Evolutionary conservation across 1,140 invertebrate species (phyloP).

Genomic region (Theocolax elegans): DNA sequence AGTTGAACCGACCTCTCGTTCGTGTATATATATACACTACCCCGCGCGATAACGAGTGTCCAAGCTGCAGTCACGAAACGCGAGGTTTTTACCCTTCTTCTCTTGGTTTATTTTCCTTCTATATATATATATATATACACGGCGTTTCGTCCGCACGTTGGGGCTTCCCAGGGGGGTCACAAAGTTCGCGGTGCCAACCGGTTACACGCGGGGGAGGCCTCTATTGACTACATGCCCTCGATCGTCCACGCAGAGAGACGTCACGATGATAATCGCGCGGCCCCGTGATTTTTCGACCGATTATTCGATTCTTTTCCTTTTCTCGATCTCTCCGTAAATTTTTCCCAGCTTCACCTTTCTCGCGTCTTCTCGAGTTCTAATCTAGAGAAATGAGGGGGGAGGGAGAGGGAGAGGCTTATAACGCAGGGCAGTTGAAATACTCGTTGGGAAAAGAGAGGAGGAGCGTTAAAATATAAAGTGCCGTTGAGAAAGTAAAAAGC

Average conservation of each 20-base stretch:
- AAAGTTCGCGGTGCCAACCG: slow-evolving; percentile 46
- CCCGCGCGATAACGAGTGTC: slow-evolving; percentile 43
- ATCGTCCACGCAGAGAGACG: neutral
- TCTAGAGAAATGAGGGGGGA: slow-evolving; percentile 9
- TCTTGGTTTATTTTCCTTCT: slow-evolving; percentile 15
- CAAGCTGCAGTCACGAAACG: slow-evolving; percentile 38
- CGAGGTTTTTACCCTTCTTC: neutral
- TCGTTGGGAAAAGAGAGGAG: neutral
- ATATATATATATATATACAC: neutral
- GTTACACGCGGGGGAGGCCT: slow-evolving; percentile 37
- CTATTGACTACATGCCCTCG: slow-evolving; percentile 42
- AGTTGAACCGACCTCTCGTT: too few species aligned
- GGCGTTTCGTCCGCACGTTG: neutral
- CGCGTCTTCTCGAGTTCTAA: slow-evolving; percentile 16
- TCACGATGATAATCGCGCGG: neutral
- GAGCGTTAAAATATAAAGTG: slow-evolving; percentile 9
- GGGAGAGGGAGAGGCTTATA: neutral
- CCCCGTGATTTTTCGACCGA: slow-evolving; percentile 15
- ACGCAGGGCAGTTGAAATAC: too few species aligned
- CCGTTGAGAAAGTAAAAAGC: neutral
- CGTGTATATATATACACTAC: too few species aligned
- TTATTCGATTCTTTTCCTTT: neutral
- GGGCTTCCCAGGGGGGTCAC: slow-evolving; percentile 47
- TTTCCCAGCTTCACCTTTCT: neutral
- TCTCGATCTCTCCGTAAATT: neutral